Conservation (phyloP, 2,113 vertebrate species). For the Maccullochella peelii region DNA sequence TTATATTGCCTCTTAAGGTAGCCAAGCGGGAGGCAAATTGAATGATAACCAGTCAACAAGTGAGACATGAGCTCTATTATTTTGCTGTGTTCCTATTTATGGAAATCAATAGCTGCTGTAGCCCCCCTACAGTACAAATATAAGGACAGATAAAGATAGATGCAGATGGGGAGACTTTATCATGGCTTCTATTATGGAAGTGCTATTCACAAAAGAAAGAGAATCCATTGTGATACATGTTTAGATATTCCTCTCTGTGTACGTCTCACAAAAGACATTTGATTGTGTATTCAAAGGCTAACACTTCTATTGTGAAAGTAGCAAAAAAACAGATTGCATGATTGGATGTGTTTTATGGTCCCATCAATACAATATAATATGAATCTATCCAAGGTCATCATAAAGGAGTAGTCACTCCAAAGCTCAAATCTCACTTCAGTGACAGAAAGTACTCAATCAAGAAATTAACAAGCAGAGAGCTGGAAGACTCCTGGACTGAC, state of each 20-base stretch:
- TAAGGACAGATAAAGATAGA: slow-evolving; percentile 11
- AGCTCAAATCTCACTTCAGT: slow-evolving; percentile 26
- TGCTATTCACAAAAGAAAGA: slow-evolving; percentile 9
- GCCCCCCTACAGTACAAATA: slow-evolving; percentile 10
- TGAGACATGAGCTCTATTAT: slow-evolving; percentile 37
- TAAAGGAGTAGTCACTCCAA: slow-evolving; percentile 26
- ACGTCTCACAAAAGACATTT: slow-evolving; percentile 5
- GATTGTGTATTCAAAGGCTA: slow-evolving; percentile 34
- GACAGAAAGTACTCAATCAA: slow-evolving; percentile 36
- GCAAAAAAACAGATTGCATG: background rate
- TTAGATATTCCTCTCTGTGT: slow-evolving; percentile 9
- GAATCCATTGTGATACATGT: slow-evolving; percentile 10
- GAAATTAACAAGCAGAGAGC: slow-evolving; percentile 22
- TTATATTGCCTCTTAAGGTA: slow-evolving; percentile 14
- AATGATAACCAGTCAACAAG: slow-evolving; percentile 30
- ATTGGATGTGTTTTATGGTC: slow-evolving; percentile 11
- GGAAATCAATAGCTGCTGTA: slow-evolving; percentile 33
- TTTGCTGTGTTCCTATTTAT: slow-evolving; percentile 36
- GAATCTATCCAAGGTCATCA: slow-evolving; percentile 13
- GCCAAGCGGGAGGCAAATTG: slow-evolving; percentile 3
- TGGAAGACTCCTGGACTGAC: background rate
- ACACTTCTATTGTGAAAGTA: background rate
- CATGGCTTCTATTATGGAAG: slow-evolving; percentile 12
- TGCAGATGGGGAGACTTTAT: slow-evolving; percentile 23
- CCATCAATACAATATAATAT: slow-evolving; percentile 11